Evolutionary conservation across 2,113 vertebrate species (phyloP).

Genomic region (Podarcis muralis): DNA sequence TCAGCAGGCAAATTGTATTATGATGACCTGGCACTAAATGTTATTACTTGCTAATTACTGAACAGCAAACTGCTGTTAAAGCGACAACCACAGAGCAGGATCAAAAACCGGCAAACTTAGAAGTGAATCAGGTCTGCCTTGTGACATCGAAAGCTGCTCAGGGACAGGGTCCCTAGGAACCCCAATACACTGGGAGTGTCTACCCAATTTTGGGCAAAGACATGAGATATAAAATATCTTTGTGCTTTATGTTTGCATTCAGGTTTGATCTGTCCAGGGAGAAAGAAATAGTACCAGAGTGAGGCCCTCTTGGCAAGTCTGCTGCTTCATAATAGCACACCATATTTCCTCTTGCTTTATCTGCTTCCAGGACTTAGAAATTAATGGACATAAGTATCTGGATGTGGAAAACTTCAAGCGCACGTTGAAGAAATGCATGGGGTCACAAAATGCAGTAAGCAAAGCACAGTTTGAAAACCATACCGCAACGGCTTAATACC

Average conservation of each 20-base stretch:
- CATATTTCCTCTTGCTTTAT: conserved; percentile 21
- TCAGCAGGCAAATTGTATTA: neutral
- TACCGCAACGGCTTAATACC: neutral
- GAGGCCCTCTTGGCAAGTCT: neutral
- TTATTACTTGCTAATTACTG: neutral
- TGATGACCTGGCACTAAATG: neutral
- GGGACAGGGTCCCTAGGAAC: neutral
- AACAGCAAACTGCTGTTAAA: neutral
- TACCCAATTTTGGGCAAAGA: neutral
- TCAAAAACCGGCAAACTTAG: neutral
- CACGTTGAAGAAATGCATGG: conserved; percentile 74
- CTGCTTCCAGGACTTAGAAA: conserved; percentile 70
- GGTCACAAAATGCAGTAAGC: conserved; percentile 66
- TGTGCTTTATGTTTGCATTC: neutral
- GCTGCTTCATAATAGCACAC: neutral
- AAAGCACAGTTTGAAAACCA: neutral
- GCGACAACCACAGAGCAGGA: neutral
- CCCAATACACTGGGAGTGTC: neutral
- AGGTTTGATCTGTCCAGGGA: neutral
- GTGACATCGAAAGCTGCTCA: neutral
- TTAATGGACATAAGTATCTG: conserved; percentile 59
- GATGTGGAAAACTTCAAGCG: conserved; percentile 71
- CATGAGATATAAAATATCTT: neutral
- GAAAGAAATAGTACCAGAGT: neutral
- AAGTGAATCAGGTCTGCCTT: neutral